Evolutionary conservation across 2,888 invertebrate genomes (phyloP), one percentile per base, ranked within the genome.

Genomic region (Drosophila stalkeri): DNA sequence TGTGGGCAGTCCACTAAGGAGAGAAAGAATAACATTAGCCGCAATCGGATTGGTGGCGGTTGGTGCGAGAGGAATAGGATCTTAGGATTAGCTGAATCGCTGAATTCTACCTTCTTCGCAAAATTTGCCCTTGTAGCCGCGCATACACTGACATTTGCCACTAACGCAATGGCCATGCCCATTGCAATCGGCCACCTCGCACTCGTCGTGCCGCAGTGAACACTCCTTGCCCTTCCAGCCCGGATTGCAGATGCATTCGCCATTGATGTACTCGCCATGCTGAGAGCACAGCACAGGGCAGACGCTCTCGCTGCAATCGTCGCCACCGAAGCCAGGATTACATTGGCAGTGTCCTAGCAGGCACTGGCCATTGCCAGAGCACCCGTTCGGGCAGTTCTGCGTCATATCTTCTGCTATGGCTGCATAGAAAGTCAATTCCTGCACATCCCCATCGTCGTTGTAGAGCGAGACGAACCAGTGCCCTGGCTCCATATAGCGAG

Each of bases 181-280:
- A 92, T 97, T 98, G 94, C 99, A 99, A 92, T 98, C 98, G 35
- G 97, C 95, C 90, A 99, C 97, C 94, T 98, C 98, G 93, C 99
- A 99, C 94, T 99, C 98, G 91, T 98, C 97, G 93, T 98, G 98
- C 47, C 98, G 95, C 82, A 99, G 94, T 52, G 98, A 97, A 93
- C 99, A 99, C 93, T 99, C 99, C 91, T 97, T 97, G 82, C 99
- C 99, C 93, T 99, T 99, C 99, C 99, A 99, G 54, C 99, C 99
- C 4, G 98, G 97, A 93, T 99, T 98, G 93, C 99, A 99, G 91
- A 98, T 97, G 92, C 99, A 99, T 93, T 97, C 97, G 46, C 99
- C 99, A 91, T 98, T 97, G 84, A 97, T 97, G 93, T 99, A 99
- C 92, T 98, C 97, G 41, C 99, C 99, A 78, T 98, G 96, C 91